Evolutionary conservation across 2,888 invertebrate species (phyloP).

Genomic region (Dolichopus griseipennis): DNA sequence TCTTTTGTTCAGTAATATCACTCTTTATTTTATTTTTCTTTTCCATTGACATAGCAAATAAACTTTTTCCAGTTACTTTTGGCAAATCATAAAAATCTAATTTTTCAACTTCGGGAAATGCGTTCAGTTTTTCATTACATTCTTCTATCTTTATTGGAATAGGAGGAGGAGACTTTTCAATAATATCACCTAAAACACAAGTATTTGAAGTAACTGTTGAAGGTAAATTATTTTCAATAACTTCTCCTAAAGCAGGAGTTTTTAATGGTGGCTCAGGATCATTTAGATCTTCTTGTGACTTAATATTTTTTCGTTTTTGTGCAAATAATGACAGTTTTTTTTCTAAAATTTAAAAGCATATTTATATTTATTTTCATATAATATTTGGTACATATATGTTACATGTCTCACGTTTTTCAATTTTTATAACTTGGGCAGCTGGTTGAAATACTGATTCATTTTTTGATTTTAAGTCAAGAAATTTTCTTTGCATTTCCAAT

Average conservation of each 20-base stretch:
- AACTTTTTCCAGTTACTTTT: constrained; percentile 41
- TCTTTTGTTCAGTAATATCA: not conserved
- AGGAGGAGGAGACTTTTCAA: constrained; percentile 21
- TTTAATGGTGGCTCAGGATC: not conserved
- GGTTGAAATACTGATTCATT: constrained; percentile 48
- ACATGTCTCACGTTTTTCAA: constrained; percentile 30
- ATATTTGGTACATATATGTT: not conserved
- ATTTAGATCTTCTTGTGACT: constrained; percentile 17
- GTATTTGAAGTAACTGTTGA: constrained; percentile 17
- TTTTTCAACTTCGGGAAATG: constrained; percentile 43
- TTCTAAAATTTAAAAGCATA: constrained; percentile 23
- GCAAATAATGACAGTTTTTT: constrained; percentile 37
- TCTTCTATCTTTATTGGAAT: constrained; percentile 12
- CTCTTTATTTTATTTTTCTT: constrained; percentile 25
- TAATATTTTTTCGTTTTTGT: constrained; percentile 28
- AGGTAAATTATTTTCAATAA: constrained; percentile 44
- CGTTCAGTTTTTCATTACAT: too few species aligned
- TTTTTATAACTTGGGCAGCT: constrained; percentile 50
- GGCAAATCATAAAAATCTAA: constrained; percentile 7
- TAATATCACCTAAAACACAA: constrained; percentile 14
- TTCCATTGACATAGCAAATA: constrained; percentile 47
- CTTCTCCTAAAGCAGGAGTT: constrained; percentile 45
- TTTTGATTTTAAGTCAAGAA: constrained; percentile 49
- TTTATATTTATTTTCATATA: constrained; percentile 5
- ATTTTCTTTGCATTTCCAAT: constrained; percentile 63